phyloP scores from a whole-genome alignment of 1,140 invertebrate genomes.

The Tribolium castaneum region DNA sequence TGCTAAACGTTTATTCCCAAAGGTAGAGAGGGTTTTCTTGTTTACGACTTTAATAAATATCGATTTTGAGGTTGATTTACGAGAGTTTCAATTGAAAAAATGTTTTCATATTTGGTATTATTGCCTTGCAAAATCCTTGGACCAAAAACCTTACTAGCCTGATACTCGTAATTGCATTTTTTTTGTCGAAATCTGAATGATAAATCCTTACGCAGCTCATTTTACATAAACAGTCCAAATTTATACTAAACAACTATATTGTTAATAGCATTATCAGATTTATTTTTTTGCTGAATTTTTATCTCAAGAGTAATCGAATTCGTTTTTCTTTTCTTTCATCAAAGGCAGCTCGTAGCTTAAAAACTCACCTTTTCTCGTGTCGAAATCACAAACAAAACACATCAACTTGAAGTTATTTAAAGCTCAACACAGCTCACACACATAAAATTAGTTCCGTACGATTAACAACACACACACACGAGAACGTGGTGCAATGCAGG shows the following conservation, averaged over 20 bases:
- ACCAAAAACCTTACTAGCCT: too few relatives aligned
- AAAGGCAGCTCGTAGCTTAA: too few relatives aligned
- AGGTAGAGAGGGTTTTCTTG: neutral
- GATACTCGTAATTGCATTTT: too few relatives aligned
- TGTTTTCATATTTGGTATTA: neutral
- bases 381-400: neutral
- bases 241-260: too few relatives aligned
- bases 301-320: too few relatives aligned
- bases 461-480: neutral
- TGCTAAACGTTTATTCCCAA: neutral
- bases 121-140: neutral
- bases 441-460: neutral
- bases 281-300: too few relatives aligned
- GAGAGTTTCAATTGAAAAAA: neutral
- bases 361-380: neutral
- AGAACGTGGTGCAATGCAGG: constrained; percentile 49
- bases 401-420: neutral
- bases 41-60: neutral
- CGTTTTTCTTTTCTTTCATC: too few relatives aligned
- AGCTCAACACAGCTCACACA: neutral
- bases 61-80: neutral
- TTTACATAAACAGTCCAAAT: too few relatives aligned
- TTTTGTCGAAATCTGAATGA: too few relatives aligned
- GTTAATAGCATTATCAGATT: too few relatives aligned
- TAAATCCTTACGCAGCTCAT: too few relatives aligned